Evolutionary conservation across 2,888 invertebrate genomes (phyloP).

Genomic region (Scrobipalpa atriplicella): DNA sequence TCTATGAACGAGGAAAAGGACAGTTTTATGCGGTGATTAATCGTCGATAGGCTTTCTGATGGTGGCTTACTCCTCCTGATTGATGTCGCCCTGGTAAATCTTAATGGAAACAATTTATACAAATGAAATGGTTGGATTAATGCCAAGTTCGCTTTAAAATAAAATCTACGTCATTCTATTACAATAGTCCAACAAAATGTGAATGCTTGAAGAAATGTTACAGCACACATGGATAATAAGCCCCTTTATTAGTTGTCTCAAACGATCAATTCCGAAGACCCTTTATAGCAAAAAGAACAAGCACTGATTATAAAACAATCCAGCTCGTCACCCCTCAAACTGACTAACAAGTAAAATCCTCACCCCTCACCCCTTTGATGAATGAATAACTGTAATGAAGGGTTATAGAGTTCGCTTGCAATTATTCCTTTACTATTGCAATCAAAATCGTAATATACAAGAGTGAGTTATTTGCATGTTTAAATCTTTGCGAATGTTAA

Average conservation of each 20-base stretch:
- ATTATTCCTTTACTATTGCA: constrained; percentile 40
- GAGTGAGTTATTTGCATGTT: background rate
- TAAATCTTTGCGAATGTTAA: no score
- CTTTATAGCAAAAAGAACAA: constrained; percentile 32
- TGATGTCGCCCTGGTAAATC: constrained; percentile 7
- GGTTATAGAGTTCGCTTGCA: constrained; percentile 46
- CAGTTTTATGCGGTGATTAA: constrained; percentile 20
- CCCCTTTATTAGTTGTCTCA: background rate
- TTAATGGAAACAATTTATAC: background rate
- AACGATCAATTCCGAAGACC: constrained; percentile 27
- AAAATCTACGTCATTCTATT: no score
- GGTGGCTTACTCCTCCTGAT: constrained; percentile 12
- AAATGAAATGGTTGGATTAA: background rate
- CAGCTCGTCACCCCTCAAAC: constrained; percentile 22
- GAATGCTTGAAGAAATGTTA: no score
- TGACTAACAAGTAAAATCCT: constrained; percentile 26
- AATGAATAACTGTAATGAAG: constrained; percentile 50
- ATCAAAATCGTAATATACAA: constrained; percentile 26
- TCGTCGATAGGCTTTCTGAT: constrained; percentile 19
- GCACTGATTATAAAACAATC: constrained; percentile 28
- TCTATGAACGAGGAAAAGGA: constrained; percentile 24
- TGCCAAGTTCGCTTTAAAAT: background rate
- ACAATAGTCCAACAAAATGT: no score
- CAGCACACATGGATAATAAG: background rate
- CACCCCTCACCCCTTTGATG: constrained; percentile 33